Base-by-base conservation (phyloP, 37 sponge, comb jelly and placozoan genomes). In the Hormiphora californensis region DNA sequence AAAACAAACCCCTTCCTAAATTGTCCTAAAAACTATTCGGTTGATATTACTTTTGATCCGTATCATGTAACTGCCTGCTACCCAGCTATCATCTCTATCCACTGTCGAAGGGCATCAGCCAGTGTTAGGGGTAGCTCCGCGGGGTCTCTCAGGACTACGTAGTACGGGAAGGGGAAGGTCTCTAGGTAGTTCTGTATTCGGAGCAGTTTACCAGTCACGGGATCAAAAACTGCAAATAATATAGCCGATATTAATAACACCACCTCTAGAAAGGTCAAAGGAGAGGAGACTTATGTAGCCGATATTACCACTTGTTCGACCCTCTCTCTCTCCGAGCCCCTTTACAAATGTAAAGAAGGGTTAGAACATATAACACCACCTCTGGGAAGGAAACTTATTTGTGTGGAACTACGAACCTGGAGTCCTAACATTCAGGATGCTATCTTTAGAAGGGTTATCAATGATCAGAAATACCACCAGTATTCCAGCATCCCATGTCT, bases 91-190 rank as follows among this genome's bases (percentile, higher is more conserved):
- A 93, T 86, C 54, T 97, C 91, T 61, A 97, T 93, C 98, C 98
- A 97, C 62, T 97, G 98, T 54, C 90, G 59, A 1, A 97, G 88
- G n/a, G 98, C 93, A 54, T 93, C 89, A 21, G 93, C 91, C 54
- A 97, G 86, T 7, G 92, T 91, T 9, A 40, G 32, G 46, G 98
- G 94, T 32, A 97, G 63, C 36, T 88, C 63, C 27, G 65, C 49
- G 37, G 94, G 89, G n/a, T 97, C 95, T 81, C 90, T 89, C 81
- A 97, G 89, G 7, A 97, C 91, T 55, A 97, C 88, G 87, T 97
- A 97, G 86, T 90, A 97, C 23, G 91, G 92, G 73, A 97, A 97
- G n/a, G 98, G 98, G 43, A 97, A 97, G 62, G 87, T 89, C 27
- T 97, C 98, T 89, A 97, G 49, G 62, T 97, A 97, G 0, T 90